Base-by-base conservation (phyloP, 92 coral and sea anemone species). In the Bergia puertoricense region DNA sequence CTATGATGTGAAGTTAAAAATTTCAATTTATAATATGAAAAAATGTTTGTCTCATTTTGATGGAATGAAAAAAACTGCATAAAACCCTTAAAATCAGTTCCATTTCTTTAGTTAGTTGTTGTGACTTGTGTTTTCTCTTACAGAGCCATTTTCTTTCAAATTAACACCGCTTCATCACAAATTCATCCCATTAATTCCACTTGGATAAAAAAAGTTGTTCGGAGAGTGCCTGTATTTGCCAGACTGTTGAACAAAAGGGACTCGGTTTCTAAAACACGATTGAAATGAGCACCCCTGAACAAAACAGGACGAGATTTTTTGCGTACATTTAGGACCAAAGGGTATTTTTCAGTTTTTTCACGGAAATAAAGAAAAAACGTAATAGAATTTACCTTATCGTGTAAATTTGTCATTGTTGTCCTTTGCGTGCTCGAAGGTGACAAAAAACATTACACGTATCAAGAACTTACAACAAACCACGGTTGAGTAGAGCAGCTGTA, bases 401-500 rank as follows among this genome's bases (percentile, higher is more conserved):
- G 65, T 6, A 6, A 6, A 56, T 56, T 56, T 56, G 18, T 56
- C 14, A 56, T 56, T 2, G 22, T 57, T 57, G 5, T 1, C 30
- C 23, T 23, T 62, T 42, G 54, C 79, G 79, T 76, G 79, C 46
- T 15, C 6, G 48, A 41, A 40, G 23, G 79, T 42, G 54, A 18
- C 11, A 42, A 76, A 76, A 20, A 42, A 40, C 23, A 22, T 42
- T 15, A 46, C 30, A 76, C 46, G 80, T 76, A 7, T 40, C 22
- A 76, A 76, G 51, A 76, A 76, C 38, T 76, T 76, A 76, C 80
- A 76, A n/a, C 46, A 76, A 74, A 42, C 80, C 80, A 76, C 80
- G 42, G 80, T 76, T 76, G 30, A 39, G 48, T n/a, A 42, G 80
- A 76, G 42, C 80, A 76, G 80, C 80, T 76, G 80, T 76, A 76